Percentiles rank a stretch among this genome's conserved stretches.
phyloP scores from a whole-genome alignment of 2,797 vertebrate species.

The Sylvia borin region DNA sequence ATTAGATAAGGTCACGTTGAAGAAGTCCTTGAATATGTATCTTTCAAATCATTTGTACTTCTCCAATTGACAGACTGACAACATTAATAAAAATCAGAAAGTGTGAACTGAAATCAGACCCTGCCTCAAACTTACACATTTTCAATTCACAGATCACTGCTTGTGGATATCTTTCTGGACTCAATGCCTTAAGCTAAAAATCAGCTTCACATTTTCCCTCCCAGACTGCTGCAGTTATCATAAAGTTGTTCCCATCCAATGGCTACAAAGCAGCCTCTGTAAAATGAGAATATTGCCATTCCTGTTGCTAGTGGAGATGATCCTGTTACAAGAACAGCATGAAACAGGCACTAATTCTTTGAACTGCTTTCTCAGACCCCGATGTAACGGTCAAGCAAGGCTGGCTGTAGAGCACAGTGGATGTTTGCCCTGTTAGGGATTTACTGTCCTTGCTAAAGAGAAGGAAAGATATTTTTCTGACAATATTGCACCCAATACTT shows the following conservation, averaged over 20 bases:
- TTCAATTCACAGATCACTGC: background rate
- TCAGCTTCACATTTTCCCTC: background rate
- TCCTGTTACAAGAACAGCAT: conserved; percentile 19
- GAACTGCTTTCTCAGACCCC: background rate
- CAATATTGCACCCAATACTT: background rate
- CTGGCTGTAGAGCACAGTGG: background rate
- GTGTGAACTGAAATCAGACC: conserved; percentile 25
- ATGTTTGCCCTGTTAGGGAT: background rate
- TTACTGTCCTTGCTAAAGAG: background rate
- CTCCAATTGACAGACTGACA: conserved; percentile 31
- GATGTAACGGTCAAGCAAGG: background rate
- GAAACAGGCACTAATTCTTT: conserved; percentile 27
- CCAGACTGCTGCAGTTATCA: background rate
- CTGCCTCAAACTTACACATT: background rate
- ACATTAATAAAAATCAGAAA: conserved; percentile 38
- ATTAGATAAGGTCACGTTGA: conserved; percentile 42
- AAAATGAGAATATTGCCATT: conserved; percentile 49
- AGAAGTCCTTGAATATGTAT: background rate
- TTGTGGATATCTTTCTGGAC: background rate
- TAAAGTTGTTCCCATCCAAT: conserved; percentile 5
- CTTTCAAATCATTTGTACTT: conserved; percentile 11
- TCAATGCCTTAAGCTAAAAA: background rate
- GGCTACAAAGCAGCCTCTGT: background rate
- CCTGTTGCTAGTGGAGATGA: conserved; percentile 4
- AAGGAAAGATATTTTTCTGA: background rate